Conservation (phyloP, 2,888 invertebrate genomes). For the Pediacus dermestoides region DNA sequence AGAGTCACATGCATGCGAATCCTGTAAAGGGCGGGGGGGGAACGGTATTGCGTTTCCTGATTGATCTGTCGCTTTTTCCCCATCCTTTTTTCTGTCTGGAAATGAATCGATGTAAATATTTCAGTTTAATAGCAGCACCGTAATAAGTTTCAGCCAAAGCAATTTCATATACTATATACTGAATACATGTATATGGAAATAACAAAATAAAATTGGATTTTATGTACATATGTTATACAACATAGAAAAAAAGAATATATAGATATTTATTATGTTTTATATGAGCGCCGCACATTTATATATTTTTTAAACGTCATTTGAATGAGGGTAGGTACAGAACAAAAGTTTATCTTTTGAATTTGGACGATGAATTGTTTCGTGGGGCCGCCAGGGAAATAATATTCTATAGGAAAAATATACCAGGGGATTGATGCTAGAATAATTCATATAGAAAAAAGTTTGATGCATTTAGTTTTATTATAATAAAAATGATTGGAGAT, state of each 20-base stretch:
- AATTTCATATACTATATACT: constrained; percentile 23
- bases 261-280: too few relatives aligned
- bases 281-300: too few relatives aligned
- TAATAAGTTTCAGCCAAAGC: constrained; percentile 31
- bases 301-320: constrained; percentile 29
- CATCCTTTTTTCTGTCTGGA: constrained; percentile 31
- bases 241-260: constrained; percentile 14
- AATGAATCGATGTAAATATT: constrained; percentile 39
- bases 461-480: too few relatives aligned
- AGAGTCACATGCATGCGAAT: background rate
- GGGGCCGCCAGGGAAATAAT: constrained; percentile 24
- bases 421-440: background rate
- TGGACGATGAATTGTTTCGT: constrained; percentile 22
- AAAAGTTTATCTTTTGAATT: constrained; percentile 21
- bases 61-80: constrained; percentile 32
- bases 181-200: constrained; percentile 36
- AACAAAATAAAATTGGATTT: constrained; percentile 30
- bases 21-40: background rate
- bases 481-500: background rate
- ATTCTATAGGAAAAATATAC: constrained; percentile 8
- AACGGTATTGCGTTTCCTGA: constrained; percentile 35
- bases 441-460: constrained; percentile 3
- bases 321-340: constrained; percentile 20
- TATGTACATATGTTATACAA: background rate
- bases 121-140: constrained; percentile 35